Evolutionary conservation across 2,888 invertebrate genomes (phyloP), one percentile per base, ranked within the genome.

Genomic region (Keiferia lycopersicella): DNA sequence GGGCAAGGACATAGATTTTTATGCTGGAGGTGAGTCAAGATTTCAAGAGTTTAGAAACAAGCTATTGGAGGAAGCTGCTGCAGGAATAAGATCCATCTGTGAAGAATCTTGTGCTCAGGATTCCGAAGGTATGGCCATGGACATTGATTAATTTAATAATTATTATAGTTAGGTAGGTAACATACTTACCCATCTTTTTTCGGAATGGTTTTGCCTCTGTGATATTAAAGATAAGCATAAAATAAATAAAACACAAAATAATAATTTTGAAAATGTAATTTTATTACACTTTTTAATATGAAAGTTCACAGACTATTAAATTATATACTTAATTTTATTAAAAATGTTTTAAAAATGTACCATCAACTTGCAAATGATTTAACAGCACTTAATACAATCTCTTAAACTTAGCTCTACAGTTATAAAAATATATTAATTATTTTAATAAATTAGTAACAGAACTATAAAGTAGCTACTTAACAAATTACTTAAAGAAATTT

Each of bases 1-100:
- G 64, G 88, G 87, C 0, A 74, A 65, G 1, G 77, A 87, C 69
- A 83, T 90, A 16, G 84, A 89, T 70, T 61, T 90, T 6, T 82
- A 82, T 68, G 82, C 82, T 16, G 73, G 69, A 1, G 87, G 85
- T 1, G 56, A 75, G n/a, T 67, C 61, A 0, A 66, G 59, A 0
- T 88, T 73, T 70, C 57, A 69, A 8, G 75, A 81, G 3, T 86
- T 90, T 53, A 80, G 77, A 64, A 71, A 71, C 0, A 77, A 73
- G 60, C 67, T 90, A 66, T 62, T 81, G 6, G 68, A 73, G 11
- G 82, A 83, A 69, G 76, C 74, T 4, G 64, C 63, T 2, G 73
- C 69, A 60, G 80, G 82, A 1, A 65, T 82, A n/a, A 71, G 66
- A 39, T 66, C 71, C 74, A 41, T 59, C 14, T 30, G 20, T 38